Base-by-base conservation (phyloP, 2,797 vertebrate species). In the Meriones psammophilus region DNA sequence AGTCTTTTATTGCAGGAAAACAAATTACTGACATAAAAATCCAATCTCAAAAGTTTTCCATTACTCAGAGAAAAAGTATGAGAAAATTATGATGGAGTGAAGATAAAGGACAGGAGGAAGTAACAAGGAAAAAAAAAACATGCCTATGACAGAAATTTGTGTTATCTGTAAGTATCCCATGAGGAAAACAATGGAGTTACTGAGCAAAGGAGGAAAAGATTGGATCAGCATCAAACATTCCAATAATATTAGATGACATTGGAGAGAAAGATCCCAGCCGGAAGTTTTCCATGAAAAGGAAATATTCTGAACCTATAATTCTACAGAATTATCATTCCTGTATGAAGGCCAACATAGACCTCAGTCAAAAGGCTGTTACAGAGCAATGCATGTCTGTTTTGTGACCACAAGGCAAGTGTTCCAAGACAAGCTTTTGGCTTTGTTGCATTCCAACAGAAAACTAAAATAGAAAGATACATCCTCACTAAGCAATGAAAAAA, bases 221-320 rank as follows among this genome's bases (percentile, higher is more conserved):
- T 50, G 56, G 36, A 24, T 68, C 83, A 92, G 2, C 24, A 89
- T 76, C n/a, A 83, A n/a, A 74, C 26, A 89, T 88, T 76, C 93
- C 50, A 14, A 46, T 54, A 88, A 58, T 20, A 42, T 12, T 93
- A 90, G 81, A 20, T 90, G 73, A 13, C 5, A 4, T 24, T 64
- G 15, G 42, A 39, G 5, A 54, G 33, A 68, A 88, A 13, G 39
- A 80, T 9, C 81, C 30, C 20, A 79, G n/a, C 17, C 33, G 17
- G 30, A 8, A 73, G 54, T 92, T 95, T 92, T 91, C 85, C 22
- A 33, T 46, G 39, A 64, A 95, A 91, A 69, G 8, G 54, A 95
- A 95, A 42, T 66, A 92, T 93, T 95, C 50, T 93, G 9, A 92
- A 78, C 46, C 30, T 76, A 87, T 10, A 92, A n/a, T 90, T 89